phyloP scores from a whole-genome alignment of 2,888 invertebrate species.

The Cephus runcator region DNA sequence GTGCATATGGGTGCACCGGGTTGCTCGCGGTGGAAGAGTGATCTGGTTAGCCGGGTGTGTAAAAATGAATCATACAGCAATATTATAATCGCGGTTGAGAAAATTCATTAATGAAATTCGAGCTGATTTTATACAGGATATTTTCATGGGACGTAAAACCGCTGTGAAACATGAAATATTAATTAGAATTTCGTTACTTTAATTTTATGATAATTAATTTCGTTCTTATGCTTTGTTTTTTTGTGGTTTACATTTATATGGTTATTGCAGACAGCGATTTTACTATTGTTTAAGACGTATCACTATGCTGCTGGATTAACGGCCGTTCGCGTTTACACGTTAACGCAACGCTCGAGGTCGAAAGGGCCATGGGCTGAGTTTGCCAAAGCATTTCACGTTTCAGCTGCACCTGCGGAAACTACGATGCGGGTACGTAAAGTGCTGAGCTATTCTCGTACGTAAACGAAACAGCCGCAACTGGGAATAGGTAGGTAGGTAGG shows the following conservation, averaged over 20 bases:
- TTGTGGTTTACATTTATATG: background rate
- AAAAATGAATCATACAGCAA: background rate
- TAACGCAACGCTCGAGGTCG: background rate
- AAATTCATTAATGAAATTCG: background rate
- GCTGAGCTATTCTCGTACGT: conserved; percentile 18
- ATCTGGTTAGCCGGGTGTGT: background rate
- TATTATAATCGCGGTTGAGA: background rate
- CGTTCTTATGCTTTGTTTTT: background rate
- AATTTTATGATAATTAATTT: background rate
- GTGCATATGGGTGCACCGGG: background rate
- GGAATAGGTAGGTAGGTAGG: background rate
- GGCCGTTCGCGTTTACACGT: background rate
- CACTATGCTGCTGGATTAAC: background rate
- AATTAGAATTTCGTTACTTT: background rate
- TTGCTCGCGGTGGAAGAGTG: background rate
- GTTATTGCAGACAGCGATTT: background rate
- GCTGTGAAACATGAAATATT: background rate
- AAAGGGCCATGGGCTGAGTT: background rate
- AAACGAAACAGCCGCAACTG: conserved; percentile 9
- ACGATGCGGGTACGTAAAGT: conserved; percentile 7
- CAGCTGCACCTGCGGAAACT: background rate
- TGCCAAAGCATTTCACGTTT: conserved; percentile 1
- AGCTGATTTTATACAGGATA: background rate
- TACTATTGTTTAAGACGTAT: background rate
- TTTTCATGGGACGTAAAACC: background rate